Base-by-base conservation (phyloP, 2,113 vertebrate species). In the Poicephalus gulielmi region DNA sequence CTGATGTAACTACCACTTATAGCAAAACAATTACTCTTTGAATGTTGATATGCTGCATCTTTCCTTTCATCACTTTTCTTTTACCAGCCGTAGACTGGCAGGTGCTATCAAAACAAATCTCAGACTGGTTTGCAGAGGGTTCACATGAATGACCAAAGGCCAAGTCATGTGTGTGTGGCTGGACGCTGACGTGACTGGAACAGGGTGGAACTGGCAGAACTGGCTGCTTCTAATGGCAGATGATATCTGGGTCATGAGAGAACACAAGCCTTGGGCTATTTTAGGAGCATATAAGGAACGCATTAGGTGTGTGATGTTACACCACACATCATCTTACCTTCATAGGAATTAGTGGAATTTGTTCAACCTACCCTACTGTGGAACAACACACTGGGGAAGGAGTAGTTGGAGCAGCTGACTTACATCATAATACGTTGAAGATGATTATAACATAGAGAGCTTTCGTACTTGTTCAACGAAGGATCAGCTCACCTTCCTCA, bases 181-280 rank as follows among this genome's bases (percentile, higher is more conserved):
- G 52, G 33, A n/a, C 73, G 62, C 76, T 92, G 85, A 90, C 19
- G 19, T 92, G 86, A 90, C 50, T 44, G 28, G 31, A 46, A 47
- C 27, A 55, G 41, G 57, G 68, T 88, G 22, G 80, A 92, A 86
- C 92, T 41, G 69, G 96, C 80, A 84, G 60, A 73, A 92, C 95
- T 64, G 91, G 96, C 60, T 96, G 59, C 70, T 50, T 74, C 17
- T 81, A 66, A 88, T 83, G 71, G 47, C 10, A 71, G 80, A 74
- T 90, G 64, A 71, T 86, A 70, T 1, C 68, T 79, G 33, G 68
- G 83, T 86, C 52, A 84, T 18, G n/a, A 84, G 52, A 86, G 88
- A 93, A 94, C 66, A 43, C 31, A 30, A 80, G 69, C 95, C 92
- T 84, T n/a, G 47, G 77, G 92, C 86, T 94, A 71, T 71, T 86